Evolutionary conservation across 2,797 vertebrate genomes (phyloP), one percentile per base, ranked within the genome.

Genomic region (Gallirallus australis): DNA sequence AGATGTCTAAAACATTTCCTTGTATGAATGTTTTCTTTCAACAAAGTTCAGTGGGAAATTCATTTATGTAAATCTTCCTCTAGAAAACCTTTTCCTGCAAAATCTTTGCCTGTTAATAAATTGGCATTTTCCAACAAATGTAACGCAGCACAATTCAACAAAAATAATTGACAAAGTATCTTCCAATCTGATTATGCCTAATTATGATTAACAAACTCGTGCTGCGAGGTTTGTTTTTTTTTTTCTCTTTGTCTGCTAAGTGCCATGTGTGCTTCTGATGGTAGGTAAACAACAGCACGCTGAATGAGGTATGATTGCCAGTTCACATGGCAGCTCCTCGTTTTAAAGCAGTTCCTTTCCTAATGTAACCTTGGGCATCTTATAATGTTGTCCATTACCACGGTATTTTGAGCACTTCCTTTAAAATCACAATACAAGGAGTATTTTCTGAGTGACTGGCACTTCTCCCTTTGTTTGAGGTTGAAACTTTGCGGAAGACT

Each of bases 181-280:
- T 87, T 77, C 56, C 33, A 75, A 79, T 85, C 53, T 96, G 83
- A 86, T 94, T 90, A 64, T 75, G 54, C 35, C 28, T 89, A 82
- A 90, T 82, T 91, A 80, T 54, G 71, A 81, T 75, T 91, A 95
- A 53, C 68, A 93, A 75, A 89, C 31, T 81, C 42, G 14, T 48
- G 59, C 57, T 86, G n/a, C 10, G 52, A 40, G 81, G 48, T 3
- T 89, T 89, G 71, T 54, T 33, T 72, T 87, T 81, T 27, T 50
- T 92, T 50, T 92, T 82, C 37, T 42, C 60, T 92, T 89, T 95
- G 40, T 87, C 86, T 95, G 23, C 33, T 89, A 65, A 93, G 39
- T 37, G 65, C 37, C 81, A 57, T 75, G 60, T 68, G 68, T 77
- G 45, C 53, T 93, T 89, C 64, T 90, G 75, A 60, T 92, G 86